Base-by-base conservation (phyloP, 2,113 vertebrate genomes). In the Trinectes maculatus region DNA sequence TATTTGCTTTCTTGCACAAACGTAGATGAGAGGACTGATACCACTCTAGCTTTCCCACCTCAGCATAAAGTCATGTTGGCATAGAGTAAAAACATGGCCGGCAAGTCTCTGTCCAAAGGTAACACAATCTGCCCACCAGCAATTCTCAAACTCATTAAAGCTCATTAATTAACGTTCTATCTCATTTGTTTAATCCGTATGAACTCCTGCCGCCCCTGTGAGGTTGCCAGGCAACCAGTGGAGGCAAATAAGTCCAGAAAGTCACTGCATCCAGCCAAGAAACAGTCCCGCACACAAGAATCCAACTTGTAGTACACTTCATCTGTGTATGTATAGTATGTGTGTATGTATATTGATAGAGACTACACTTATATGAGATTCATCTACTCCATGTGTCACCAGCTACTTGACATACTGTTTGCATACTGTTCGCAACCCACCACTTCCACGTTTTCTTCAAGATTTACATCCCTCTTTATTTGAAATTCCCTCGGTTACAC, bases 401-500 rank as follows among this genome's bases (percentile, higher is more conserved):
- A 25, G 15, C 42, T 46, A 40, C 24, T 52, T 33, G 18, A 18
- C 60, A 42, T 25, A 13, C 31, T 1, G 22, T 61, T 71, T 71
- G 48, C 48, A 43, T 29, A 7, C 44, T 33, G 75, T 52, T 43
- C 58, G 43, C 43, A 43, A 54, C 53, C 36, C 67, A 22, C 37
- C 19, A 18, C 57, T 26, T 47, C 29, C n/a, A 44, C n/a, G n/a
- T 6, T 28, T 19, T 16, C 43, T 40, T 15, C 18, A 33, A 53
- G n/a, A 67, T 46, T 3, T 44, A n/a, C 48, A 39, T 42, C 40
- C 10, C n/a, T 13, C 54, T 24, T 19, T 7, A 21, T 53, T 51
- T 34, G 52, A 44, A 3, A 52, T 37, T 37, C 31, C 46, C 47
- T 28, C 44, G 40, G 24, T 59, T 25, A 59, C 43, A 71, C 65